Evolutionary conservation across 2,888 invertebrate species (phyloP), one percentile per base, ranked within the genome.

Genomic region (Melipona beecheii): DNA sequence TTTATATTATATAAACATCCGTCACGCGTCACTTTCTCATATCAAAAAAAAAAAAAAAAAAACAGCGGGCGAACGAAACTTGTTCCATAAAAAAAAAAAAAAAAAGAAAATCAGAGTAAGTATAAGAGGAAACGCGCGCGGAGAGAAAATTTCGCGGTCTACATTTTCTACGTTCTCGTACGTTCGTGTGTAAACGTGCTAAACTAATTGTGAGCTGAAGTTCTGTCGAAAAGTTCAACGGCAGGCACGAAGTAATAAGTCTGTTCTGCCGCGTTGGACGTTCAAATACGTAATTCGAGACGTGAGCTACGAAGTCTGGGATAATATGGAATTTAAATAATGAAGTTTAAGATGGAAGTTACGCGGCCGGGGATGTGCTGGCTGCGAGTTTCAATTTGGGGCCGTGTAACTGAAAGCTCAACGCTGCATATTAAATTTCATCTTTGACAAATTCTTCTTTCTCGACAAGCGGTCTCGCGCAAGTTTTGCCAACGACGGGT

Each of bases 311-410:
- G 60, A 27, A 24, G 17, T 60, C 60, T 9, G 17, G 60, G 17
- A 17, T 60, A 60, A 60, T 27, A 60, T 60, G 60, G 24, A 60
- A 60, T 60, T 60, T 60, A 60, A 60, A 27, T 60, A 60, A 60
- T 27, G 60, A 60, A 60, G 60, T 60, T 60, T 60, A 27, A 60
- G 27, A 17, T 27, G 24, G 17, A 17, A 31, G n/a, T 73, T 19
- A 24, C 19, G 27, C 9, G 60, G 17, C 17, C 17, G 9, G 43
- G 43, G 1, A 58, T 24, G 60, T 27, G 17, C 60, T 24, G 27
- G 60, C 27, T 60, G 27, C 24, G 43, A 43, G 43, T 43, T 27
- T 27, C 60, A 27, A 60, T 60, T 60, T 60, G 60, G 3, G 60
- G 43, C 43, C 60, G 17, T 27, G 27, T 60, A 27, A 27, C 24